These are phyloP conservation scores for Phrixothrix hirtus DNA, from an alignment of 2,888 invertebrate species.

Conservation along the genomic window DNA sequence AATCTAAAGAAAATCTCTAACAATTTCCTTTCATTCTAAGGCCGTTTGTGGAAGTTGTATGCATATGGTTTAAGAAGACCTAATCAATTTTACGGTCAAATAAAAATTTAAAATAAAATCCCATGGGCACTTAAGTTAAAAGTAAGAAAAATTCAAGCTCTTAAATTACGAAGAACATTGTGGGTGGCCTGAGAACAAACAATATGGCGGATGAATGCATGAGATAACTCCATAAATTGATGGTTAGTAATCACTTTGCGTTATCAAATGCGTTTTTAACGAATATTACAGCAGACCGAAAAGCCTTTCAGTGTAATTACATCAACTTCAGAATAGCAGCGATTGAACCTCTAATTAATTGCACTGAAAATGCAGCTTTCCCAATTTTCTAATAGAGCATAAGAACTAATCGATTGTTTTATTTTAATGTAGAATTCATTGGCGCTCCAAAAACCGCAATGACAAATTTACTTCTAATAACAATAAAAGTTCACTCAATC, in stretches of 20 bases:
- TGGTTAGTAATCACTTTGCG: conserved; percentile 21
- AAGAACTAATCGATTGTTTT: no score
- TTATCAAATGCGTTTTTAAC: conserved; percentile 25
- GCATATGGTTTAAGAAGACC: conserved; percentile 1
- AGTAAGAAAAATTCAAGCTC: conserved; percentile 10
- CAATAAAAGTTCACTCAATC: no score
- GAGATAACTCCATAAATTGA: conserved; percentile 24
- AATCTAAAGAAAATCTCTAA: no score
- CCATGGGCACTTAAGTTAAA: conserved; percentile 9
- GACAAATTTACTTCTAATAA: no score
- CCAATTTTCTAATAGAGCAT: no score
- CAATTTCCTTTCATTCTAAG: conserved; percentile 4
- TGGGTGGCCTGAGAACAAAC: conserved; percentile 19
- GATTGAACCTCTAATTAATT: conserved; percentile 25
- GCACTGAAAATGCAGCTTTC: conserved; percentile 16
- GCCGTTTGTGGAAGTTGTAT: neutral
- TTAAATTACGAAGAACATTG: conserved; percentile 8
- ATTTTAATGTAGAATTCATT: no score
- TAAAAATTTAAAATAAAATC: conserved; percentile 10
- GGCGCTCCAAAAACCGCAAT: no score
- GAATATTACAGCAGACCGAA: conserved; percentile 16
- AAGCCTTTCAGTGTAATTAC: conserved; percentile 25
- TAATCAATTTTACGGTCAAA: conserved; percentile 15
- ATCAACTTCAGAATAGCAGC: conserved; percentile 21
- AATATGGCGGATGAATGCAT: conserved; percentile 15